Percentiles rank a stretch among this genome's conserved stretches.
Evolutionary conservation across 2,113 vertebrate genomes (phyloP).

Genomic region (Galbula dea): DNA sequence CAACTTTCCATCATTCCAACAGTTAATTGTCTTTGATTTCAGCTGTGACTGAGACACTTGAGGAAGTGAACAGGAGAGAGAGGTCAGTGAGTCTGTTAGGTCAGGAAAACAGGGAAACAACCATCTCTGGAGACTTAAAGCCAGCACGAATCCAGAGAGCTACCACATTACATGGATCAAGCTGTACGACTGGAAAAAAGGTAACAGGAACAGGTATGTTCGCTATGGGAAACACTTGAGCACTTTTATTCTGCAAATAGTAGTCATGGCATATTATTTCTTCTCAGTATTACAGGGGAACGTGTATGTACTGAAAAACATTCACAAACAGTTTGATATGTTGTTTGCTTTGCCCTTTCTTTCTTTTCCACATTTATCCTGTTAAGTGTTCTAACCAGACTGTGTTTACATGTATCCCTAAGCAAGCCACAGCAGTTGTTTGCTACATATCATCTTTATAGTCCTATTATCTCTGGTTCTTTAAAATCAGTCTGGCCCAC

Average conservation of each 20-base stretch:
- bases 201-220: neutral
- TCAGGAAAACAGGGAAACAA: neutral
- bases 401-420: slow-evolving; percentile 41
- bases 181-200: neutral
- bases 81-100: neutral
- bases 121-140: neutral
- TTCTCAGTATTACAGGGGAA: neutral
- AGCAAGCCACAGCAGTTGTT: slow-evolving; percentile 35
- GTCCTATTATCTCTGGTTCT: neutral
- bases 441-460: slow-evolving; percentile 22
- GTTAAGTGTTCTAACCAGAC: neutral
- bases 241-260: neutral
- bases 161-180: neutral
- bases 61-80: neutral
- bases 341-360: slow-evolving; percentile 1
- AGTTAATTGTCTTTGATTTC: neutral
- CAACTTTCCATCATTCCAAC: neutral
- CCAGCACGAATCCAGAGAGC: neutral
- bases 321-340: neutral
- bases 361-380: neutral
- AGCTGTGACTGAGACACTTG: neutral
- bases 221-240: neutral
- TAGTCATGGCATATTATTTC: neutral
- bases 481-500: neutral
- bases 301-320: neutral